Evolutionary conservation across 2,888 invertebrate species (phyloP).

Genomic region (Orthosia gothica): DNA sequence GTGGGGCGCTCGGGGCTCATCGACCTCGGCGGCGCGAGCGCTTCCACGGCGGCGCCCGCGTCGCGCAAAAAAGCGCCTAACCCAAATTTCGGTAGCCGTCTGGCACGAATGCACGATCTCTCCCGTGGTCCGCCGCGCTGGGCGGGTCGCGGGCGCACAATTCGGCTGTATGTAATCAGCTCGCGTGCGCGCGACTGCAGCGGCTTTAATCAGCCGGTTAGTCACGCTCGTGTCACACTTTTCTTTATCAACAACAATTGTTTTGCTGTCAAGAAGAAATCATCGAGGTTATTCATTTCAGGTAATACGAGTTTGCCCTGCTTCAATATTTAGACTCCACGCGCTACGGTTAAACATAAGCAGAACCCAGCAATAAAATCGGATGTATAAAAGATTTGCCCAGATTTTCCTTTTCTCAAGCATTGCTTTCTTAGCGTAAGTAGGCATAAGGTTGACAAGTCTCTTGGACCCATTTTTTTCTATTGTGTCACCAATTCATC

Average conservation of each 20-base stretch:
- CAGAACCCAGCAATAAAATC: neutral
- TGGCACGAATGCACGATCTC: constrained; percentile 80
- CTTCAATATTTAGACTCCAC: neutral
- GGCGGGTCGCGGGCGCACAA: constrained; percentile 70
- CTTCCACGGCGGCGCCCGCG: constrained; percentile 82
- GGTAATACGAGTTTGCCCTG: neutral
- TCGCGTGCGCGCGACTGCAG: constrained; percentile 77
- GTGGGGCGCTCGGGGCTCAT: constrained; percentile 81
- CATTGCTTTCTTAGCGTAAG: neutral
- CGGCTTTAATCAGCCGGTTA: constrained; percentile 66
- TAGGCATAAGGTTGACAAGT: neutral
- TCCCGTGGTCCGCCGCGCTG: constrained; percentile 69
- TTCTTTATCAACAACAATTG: constrained; percentile 59
- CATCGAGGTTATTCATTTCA: neutral
- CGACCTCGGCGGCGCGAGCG: constrained; percentile 84
- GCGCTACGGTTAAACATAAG: neutral
- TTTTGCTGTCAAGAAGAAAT: constrained; percentile 39
- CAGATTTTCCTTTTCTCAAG: neutral
- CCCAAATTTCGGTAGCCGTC: constrained; percentile 90
- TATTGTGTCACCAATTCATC: constrained; percentile 8
- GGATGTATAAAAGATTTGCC: neutral
- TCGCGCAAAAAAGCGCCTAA: constrained; percentile 86
- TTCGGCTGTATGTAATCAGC: constrained; percentile 80
- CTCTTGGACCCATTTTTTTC: neutral
- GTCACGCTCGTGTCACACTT: constrained; percentile 63